Conservation (phyloP, 2,797 vertebrate genomes). For the Scyliorhinus canicula region DNA sequence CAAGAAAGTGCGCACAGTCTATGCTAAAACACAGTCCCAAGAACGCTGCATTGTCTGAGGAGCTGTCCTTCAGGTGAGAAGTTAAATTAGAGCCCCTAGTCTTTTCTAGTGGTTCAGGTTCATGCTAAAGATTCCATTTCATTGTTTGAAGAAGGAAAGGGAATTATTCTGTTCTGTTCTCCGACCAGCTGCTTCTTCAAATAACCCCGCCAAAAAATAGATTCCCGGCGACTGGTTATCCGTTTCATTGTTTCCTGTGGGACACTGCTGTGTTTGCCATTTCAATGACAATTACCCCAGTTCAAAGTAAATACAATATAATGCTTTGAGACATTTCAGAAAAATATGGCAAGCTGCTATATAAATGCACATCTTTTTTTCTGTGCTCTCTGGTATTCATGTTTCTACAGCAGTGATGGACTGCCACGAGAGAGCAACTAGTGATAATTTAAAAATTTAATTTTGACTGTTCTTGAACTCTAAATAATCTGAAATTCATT, state of each 20-base stretch:
- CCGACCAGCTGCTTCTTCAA: not conserved
- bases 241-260: not conserved
- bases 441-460: slow-evolving; percentile 35
- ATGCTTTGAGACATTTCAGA: not conserved
- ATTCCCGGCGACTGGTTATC: not conserved
- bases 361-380: not conserved
- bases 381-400: not conserved
- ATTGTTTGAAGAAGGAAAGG: not conserved
- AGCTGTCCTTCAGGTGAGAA: not conserved
- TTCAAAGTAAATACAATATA: not conserved
- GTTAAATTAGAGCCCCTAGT: not conserved
- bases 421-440: not conserved
- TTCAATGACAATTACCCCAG: not conserved
- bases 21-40: not conserved
- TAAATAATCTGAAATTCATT: slow-evolving; percentile 38
- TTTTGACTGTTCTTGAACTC: slow-evolving; percentile 39
- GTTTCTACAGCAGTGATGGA: not conserved
- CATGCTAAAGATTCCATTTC: not conserved
- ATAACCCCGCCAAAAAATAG: slow-evolving; percentile 2
- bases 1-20: not conserved
- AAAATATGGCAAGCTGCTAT: not conserved
- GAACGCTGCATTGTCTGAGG: not conserved
- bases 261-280: not conserved
- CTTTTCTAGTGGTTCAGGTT: not conserved
- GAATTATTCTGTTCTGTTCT: not conserved